Base-by-base conservation (phyloP, 2,797 vertebrate species). In the Paguma larvata region DNA sequence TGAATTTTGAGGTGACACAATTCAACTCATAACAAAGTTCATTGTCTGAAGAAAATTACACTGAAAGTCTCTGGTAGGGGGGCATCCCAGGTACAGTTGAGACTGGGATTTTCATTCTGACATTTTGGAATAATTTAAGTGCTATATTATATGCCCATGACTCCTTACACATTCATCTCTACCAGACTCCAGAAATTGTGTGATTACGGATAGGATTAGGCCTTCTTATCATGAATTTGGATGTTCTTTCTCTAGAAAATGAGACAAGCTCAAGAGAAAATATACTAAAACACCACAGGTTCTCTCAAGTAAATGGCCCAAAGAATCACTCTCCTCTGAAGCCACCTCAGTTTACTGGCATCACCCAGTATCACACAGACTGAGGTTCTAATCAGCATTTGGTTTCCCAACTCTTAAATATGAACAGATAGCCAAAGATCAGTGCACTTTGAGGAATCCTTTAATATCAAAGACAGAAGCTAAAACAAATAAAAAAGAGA, bases 181-280 rank as follows among this genome's bases (percentile, higher is more conserved):
- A 48, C 21, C 15, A 95, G 82, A 79, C n/a, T 63, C 51, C 4
- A 79, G 65, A 7, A 95, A 63, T 6, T 62, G 21, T 12, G 1
- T 53, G 63, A 27, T 62, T 95, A 72, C 41, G 41, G 34, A 25
- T 48, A 75, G 23, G n/a, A 62, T 21, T 56, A 92, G 16, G 27
- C 9, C 1, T 88, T 87, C n/a, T 53, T 9, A 77, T 14, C 30
- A 56, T 78, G 30, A 48, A 46, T 59, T 96, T 70, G 41, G 48
- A 78, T 77, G 23, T 53, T 2, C 14, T 95, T 96, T 84, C 63
- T 95, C 16, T 84, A 46, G 41, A 59, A 95, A 87, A 90, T 27
- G n/a, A 84, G 27, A 77, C 14, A 5, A 38, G 10, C 27, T 75
- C 10, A 27, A 46, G n/a, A 59, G 14, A 77, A 95, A 85, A 13